Evolutionary conservation across 92 coral and sea anemone genomes (phyloP).

Genomic region (Virgularia gustaviana): DNA sequence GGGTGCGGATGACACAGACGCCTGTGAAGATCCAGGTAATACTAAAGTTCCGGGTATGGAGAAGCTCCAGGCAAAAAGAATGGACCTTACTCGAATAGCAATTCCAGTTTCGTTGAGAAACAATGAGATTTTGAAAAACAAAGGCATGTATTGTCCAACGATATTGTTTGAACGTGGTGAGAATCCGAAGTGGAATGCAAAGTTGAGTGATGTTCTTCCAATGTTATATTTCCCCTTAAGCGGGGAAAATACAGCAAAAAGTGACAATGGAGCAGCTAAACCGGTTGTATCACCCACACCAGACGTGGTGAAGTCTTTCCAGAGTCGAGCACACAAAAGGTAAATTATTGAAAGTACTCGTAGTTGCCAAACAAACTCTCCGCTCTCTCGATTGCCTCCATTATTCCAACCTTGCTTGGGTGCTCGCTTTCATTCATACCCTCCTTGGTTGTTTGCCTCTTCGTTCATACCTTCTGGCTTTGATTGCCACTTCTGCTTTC

Average conservation of each 20-base stretch:
- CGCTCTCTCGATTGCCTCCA: not conserved
- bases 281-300: not conserved
- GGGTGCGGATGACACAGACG: no score
- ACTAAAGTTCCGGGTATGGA: no score
- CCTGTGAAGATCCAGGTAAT: no score
- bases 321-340: constrained; percentile 19
- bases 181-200: not conserved
- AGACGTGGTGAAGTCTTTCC: not conserved
- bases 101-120: constrained; percentile 17
- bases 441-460: no score
- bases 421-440: no score
- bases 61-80: not conserved
- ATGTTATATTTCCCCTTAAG: constrained; percentile 12
- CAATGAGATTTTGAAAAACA: constrained; percentile 8
- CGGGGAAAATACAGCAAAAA: not conserved
- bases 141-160: constrained; percentile 18
- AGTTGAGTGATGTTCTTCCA: constrained; percentile 1
- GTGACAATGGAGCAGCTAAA: not conserved
- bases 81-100: constrained; percentile 8
- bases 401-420: no score
- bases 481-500: no score
- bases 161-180: not conserved
- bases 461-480: no score
- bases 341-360: not conserved
- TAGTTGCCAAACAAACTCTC: not conserved